Evolutionary conservation across 2,888 invertebrate species (phyloP).

Genomic region (Ochropleura plecta): DNA sequence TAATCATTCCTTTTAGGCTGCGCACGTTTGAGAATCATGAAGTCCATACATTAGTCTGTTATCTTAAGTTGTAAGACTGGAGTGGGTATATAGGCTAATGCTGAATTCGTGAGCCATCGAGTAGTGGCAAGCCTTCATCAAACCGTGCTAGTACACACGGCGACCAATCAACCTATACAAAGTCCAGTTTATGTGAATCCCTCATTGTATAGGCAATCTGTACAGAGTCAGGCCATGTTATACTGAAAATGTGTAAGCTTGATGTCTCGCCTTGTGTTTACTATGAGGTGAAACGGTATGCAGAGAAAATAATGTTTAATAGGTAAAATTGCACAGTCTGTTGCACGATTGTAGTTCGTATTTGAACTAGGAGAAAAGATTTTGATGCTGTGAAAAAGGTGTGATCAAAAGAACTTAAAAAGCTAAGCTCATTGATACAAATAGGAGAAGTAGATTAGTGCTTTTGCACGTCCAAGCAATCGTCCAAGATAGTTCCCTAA

Average conservation of each 20-base stretch:
- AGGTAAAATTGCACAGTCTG: neutral
- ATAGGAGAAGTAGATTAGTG: neutral
- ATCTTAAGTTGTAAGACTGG: constrained; percentile 48
- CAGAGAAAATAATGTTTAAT: constrained; percentile 2
- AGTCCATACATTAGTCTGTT: constrained; percentile 36
- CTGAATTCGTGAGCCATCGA: constrained; percentile 53
- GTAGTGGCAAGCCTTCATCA: constrained; percentile 23
- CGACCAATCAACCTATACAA: too few species aligned
- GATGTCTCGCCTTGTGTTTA: neutral
- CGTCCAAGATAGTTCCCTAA: neutral
- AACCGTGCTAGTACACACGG: constrained; percentile 10
- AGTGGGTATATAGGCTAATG: constrained; percentile 59
- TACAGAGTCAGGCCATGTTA: too few species aligned
- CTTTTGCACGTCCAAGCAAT: too few species aligned
- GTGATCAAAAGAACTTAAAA: neutral
- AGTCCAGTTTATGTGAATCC: too few species aligned
- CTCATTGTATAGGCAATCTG: too few species aligned
- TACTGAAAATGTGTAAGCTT: too few species aligned
- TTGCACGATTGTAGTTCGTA: neutral
- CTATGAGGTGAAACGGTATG: constrained; percentile 22
- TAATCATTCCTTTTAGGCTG: constrained; percentile 43
- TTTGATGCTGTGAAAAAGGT: neutral
- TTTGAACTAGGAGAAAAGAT: neutral
- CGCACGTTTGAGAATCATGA: constrained; percentile 50
- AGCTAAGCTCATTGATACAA: neutral